Base-by-base conservation (phyloP, 2,113 vertebrate species). In the Cryptotis parvus region DNA sequence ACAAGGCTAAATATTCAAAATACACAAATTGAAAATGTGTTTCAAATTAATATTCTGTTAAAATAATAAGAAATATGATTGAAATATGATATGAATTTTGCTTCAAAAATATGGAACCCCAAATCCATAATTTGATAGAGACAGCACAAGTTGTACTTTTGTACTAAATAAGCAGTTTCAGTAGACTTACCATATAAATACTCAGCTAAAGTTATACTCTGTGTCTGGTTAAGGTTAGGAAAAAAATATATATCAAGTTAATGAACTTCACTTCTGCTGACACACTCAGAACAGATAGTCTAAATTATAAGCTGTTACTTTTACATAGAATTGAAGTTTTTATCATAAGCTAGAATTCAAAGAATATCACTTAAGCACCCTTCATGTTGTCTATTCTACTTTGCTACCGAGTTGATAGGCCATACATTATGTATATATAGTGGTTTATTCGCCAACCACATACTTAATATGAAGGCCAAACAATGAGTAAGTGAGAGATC, bases 181-280 rank as follows among this genome's bases (percentile, higher is more conserved):
- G 74, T 89, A 91, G 85, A 92, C 91, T 97, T 97, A 93, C 90
- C 65, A 94, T 89, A 96, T 76, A 97, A 97, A 97, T 95, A 95
- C 39, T 87, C 66, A 91, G 31, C 91, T 96, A 96, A 97, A 93
- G 90, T 93, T 87, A 90, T 81, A 94, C 76, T 95, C 81, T 45
- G 75, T 94, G 93, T 97, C 97, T 94, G 73, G 89, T 94, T 97
- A 96, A 93, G 95, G 91, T 84, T 93, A 84, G 81, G 94, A 93
- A 96, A 90, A n/a, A 95, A 94, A 97, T 97, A 75, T 95, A 27
- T 97, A 97, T 97, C 96, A 95, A 96, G 79, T 97, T 97, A 97
- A 97, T 98, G 96, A 97, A 96, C 94, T 97, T 94, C 72, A 66
- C 84, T 96, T 93, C 84, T 96, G 91, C 96, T 96, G 96, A 97